Conservation (phyloP, 2,113 vertebrate species). For the Cygnus atratus region DNA sequence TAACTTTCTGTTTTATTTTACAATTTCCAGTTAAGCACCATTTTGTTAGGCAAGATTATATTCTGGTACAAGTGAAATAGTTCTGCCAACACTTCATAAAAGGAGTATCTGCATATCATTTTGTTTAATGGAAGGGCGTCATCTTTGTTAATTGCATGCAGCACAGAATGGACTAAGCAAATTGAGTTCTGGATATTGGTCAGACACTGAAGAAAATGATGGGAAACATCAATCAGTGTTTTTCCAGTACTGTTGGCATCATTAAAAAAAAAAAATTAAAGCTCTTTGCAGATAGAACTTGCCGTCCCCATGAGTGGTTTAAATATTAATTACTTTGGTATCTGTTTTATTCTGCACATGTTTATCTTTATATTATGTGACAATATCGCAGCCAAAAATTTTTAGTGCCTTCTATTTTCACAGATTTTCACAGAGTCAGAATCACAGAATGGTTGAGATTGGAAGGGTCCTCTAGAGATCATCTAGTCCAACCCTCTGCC, state of each 20-base stretch:
- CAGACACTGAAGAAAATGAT: background rate
- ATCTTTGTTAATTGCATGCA: background rate
- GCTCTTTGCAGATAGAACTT: background rate
- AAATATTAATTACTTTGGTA: background rate
- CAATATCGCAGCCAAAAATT: background rate
- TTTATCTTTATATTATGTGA: background rate
- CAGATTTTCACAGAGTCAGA: background rate
- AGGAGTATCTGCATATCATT: background rate
- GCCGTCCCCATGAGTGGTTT: background rate
- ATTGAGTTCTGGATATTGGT: background rate
- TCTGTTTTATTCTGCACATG: background rate
- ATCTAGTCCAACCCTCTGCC: too few species aligned
- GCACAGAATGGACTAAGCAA: background rate
- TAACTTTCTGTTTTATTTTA: slow-evolving; percentile 56
- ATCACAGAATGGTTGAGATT: too few species aligned
- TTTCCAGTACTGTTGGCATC: background rate
- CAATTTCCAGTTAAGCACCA: slow-evolving; percentile 35
- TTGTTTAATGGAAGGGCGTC: background rate
- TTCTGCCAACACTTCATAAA: background rate
- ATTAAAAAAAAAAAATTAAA: background rate
- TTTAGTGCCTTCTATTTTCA: background rate
- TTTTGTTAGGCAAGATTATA: background rate
- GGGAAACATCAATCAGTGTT: background rate
- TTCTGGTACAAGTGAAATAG: background rate
- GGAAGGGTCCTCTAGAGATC: too few species aligned